Evolutionary conservation across 2,888 invertebrate species (phyloP).

Genomic region (Zele albiditarsus): DNA sequence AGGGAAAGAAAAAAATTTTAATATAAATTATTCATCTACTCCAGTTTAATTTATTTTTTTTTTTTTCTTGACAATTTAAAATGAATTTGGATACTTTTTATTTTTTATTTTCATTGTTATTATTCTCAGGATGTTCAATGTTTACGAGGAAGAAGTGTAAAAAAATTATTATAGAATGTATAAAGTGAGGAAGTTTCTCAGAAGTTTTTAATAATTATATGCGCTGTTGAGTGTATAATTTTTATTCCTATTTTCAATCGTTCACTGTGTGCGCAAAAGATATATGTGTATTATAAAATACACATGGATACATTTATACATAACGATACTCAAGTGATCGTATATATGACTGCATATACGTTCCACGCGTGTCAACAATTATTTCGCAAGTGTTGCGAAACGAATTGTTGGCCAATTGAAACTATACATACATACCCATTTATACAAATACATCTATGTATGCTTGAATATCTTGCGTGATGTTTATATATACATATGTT

Average conservation of each 20-base stretch:
- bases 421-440: not conserved
- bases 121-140: not conserved
- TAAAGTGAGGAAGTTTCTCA: not conserved
- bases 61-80: not conserved
- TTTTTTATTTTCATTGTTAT: not conserved
- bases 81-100: not conserved
- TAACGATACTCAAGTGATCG: not conserved
- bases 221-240: conserved; percentile 1
- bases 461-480: not conserved
- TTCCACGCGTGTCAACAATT: conserved; percentile 39
- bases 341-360: conserved; percentile 28
- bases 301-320: not conserved
- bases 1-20: not conserved
- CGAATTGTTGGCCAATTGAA: conserved; percentile 39
- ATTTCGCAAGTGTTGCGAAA: conserved; percentile 42
- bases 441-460: not conserved
- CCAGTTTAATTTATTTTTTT: not conserved
- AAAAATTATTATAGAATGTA: not conserved
- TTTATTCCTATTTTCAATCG: not conserved
- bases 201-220: conserved; percentile 5
- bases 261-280: not conserved
- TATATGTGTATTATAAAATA: not conserved
- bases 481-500: not conserved
- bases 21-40: conserved; percentile 2
- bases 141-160: not conserved